Evolutionary conservation across 2,888 invertebrate species (phyloP).

Genomic region (Julus scandinavius): DNA sequence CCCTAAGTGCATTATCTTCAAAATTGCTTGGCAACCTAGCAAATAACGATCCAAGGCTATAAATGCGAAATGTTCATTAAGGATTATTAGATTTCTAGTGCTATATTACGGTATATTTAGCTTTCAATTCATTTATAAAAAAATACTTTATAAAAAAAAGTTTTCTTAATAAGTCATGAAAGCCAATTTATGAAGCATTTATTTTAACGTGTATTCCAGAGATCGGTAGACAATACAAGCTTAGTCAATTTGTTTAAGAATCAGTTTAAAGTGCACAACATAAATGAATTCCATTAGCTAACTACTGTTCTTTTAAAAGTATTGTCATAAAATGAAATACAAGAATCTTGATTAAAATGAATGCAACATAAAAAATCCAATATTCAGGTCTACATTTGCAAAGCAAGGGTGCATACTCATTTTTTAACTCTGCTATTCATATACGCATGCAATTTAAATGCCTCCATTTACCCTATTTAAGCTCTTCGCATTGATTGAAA

Average conservation of each 20-base stretch:
- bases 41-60: background rate
- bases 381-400: background rate
- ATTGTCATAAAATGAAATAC: background rate
- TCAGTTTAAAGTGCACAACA: background rate
- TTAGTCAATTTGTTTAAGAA: background rate
- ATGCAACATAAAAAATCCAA: background rate
- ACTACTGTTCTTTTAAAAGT: background rate
- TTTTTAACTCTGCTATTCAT: background rate
- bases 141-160: background rate
- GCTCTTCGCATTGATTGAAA: background rate
- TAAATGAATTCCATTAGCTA: background rate
- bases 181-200: background rate
- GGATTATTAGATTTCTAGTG: constrained; percentile 1
- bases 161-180: background rate
- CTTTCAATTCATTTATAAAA: background rate
- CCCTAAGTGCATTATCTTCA: background rate
- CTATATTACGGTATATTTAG: background rate
- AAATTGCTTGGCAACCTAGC: background rate
- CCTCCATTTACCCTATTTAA: too few relatives aligned
- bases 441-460: too few relatives aligned
- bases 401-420: background rate
- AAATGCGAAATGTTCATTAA: constrained; percentile 21
- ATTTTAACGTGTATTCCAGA: background rate
- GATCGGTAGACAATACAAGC: background rate
- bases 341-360: background rate